Conservation (phyloP, 2,797 vertebrate species). For the Chromis chromis region DNA sequence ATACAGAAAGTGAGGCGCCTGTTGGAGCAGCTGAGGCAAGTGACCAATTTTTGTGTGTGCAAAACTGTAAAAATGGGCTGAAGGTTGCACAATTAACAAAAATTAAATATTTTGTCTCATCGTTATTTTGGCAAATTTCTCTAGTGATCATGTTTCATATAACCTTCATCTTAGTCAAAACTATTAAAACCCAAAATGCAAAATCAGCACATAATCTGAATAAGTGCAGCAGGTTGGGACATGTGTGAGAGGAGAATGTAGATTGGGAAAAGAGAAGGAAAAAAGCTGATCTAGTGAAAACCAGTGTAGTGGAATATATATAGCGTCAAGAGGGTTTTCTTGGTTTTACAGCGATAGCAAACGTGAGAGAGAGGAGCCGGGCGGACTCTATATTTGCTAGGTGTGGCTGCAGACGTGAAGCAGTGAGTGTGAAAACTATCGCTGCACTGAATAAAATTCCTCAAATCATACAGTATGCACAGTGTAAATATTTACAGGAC, state of each 20-base stretch:
- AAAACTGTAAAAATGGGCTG: slow-evolving; percentile 15
- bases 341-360: slow-evolving; percentile 48
- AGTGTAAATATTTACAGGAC: slow-evolving; percentile 51
- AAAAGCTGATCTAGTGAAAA: slow-evolving; percentile 23
- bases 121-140: neutral
- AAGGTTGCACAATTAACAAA: neutral
- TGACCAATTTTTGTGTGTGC: neutral
- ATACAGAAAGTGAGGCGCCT: neutral
- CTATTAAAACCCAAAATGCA: slow-evolving; percentile 6
- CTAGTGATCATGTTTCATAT: slow-evolving; percentile 2
- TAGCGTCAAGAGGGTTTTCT: slow-evolving; percentile 27
- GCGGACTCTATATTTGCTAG: slow-evolving; percentile 68
- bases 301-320: slow-evolving; percentile 23
- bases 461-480: slow-evolving; percentile 51
- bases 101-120: slow-evolving; percentile 5
- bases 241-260: slow-evolving; percentile 23
- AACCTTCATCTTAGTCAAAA: neutral
- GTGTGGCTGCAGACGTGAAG: slow-evolving; percentile 70
- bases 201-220: slow-evolving; percentile 15
- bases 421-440: slow-evolving; percentile 78
- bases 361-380: slow-evolving; percentile 47
- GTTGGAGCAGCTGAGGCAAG: slow-evolving; percentile 13
- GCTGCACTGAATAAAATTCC: slow-evolving; percentile 74
- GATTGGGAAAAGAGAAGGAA: neutral
- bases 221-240: slow-evolving; percentile 23